These are phyloP conservation scores for Meta bourneti DNA, from an alignment of 2,888 invertebrate genomes.

Conservation along the genomic window DNA sequence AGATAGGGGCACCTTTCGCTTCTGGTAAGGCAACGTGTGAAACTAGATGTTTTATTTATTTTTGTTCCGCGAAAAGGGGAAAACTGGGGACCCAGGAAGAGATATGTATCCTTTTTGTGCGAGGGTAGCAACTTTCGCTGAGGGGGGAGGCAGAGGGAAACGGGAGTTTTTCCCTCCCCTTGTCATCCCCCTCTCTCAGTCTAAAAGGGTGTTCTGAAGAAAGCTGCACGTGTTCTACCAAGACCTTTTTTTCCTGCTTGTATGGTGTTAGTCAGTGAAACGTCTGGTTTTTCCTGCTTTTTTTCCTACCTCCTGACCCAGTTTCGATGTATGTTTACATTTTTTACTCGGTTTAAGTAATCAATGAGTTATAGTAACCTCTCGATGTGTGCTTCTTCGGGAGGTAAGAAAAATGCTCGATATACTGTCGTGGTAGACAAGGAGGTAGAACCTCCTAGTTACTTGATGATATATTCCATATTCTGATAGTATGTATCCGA, in stretches of 20 bases:
- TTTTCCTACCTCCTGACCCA: constrained; percentile 33
- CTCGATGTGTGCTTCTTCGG: background rate
- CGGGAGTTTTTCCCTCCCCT: background rate
- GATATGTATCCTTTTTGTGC: constrained; percentile 6
- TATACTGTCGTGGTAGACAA: too few species aligned
- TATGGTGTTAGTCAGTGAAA: constrained; percentile 15
- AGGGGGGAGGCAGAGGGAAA: background rate
- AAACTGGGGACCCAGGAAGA: constrained; percentile 24
- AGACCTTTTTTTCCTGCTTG: constrained; percentile 16
- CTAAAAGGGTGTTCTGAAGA: background rate
- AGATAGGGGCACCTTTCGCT: constrained; percentile 50
- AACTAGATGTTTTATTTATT: constrained; percentile 58
- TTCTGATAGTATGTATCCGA: too few species aligned
- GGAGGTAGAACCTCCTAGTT: too few species aligned
- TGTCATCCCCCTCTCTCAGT: background rate
- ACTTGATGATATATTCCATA: too few species aligned
- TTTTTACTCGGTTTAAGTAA: constrained; percentile 18
- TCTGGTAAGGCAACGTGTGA: constrained; percentile 63
- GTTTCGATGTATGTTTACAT: constrained; percentile 49
- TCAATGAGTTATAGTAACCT: constrained; percentile 17
- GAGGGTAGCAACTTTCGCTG: constrained; percentile 44
- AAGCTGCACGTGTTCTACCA: constrained; percentile 7
- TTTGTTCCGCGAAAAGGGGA: constrained; percentile 24
- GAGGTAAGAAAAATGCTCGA: too few species aligned
- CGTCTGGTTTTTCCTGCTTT: background rate